Base-by-base conservation (phyloP, 2,888 invertebrate genomes). In the Netelia melanura region DNA sequence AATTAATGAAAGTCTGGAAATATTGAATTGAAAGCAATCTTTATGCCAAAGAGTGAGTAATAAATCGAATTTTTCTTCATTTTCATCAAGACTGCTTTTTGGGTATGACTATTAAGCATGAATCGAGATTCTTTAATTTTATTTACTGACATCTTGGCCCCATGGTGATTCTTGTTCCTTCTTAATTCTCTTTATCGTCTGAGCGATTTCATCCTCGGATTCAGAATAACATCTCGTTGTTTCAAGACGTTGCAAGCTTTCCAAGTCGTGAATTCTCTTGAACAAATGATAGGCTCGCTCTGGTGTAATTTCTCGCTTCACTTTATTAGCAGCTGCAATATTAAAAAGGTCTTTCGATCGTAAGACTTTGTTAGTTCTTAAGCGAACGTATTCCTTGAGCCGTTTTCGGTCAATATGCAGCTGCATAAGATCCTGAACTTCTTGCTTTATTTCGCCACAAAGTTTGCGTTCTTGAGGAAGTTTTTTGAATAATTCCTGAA, bases 391-490 rank as follows among this genome's bases (percentile, higher is more conserved):
- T 76, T 93, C 93, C 79, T 93, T 92, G 23, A 93, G 86, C 81
- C 92, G 89, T 68, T 93, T 93, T 11, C 93, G 90, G 84, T 93
- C 93, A 25, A 93, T 92, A 30, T 93, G 93, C 30, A 93, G 86
- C 43, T 91, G 91, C 90, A 93, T 90, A 10, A 93, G 88, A 84
- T 93, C 93, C 83, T 93, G 93, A 38, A 93, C 93, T 83, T 93
- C 93, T 72, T 92, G 90, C 43, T 91, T 93, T 79, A 93, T 91
- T 76, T 92, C 92, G 1, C 93, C 92, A n/a, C 92, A 91, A 2
- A 94, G 86, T 86, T 93, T 93, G 10, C 94, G 90, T 81, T 94
- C 93, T 87, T 94, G 94, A 0, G 94, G 94, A 30, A 94, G 87
- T 79, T 90, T 92, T 81, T 93, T 92, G 85, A 93, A 94, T 17